Percentiles rank a stretch among this genome's conserved stretches.
Conservation (phyloP, 2,797 vertebrate genomes). For the Sebastes trivittatus region DNA sequence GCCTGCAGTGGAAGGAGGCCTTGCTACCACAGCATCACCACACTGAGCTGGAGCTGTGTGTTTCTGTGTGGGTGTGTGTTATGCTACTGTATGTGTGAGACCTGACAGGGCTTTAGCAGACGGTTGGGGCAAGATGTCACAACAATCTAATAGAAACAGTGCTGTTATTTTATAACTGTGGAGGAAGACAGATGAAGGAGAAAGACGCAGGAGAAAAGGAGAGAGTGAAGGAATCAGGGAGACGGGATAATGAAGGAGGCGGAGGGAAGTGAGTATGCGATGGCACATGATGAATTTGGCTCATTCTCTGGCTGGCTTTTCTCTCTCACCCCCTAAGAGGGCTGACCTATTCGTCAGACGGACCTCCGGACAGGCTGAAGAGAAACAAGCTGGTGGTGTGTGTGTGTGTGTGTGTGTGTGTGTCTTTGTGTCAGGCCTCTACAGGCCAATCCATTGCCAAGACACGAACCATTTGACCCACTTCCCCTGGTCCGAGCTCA, state of each 20-base stretch:
- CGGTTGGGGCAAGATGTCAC: conserved; percentile 14
- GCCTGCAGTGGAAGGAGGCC: conserved; percentile 12
- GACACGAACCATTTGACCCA: conserved; percentile 62
- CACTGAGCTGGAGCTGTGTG: not conserved
- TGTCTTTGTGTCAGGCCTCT: conserved; percentile 20
- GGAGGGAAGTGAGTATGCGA: not conserved
- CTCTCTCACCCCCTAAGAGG: conserved; percentile 42
- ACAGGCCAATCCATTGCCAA: conserved; percentile 56
- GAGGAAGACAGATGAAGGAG: not conserved
- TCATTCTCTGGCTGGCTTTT: conserved; percentile 38
- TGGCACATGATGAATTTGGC: conserved; percentile 55
- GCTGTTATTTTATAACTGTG: not conserved
- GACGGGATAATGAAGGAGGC: not conserved
- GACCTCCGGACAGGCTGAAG: conserved; percentile 48
- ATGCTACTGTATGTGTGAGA: not conserved
- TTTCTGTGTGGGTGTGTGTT: not conserved
- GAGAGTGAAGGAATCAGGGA: not conserved
- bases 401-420: conserved; percentile 7
- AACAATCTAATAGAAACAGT: not conserved
- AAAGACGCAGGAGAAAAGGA: not conserved
- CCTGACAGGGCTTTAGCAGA: not conserved
- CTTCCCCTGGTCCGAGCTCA: conserved; percentile 36
- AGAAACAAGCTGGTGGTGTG: conserved; percentile 43
- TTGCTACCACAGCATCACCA: conserved; percentile 11
- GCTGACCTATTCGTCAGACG: conserved; percentile 61